Evolutionary conservation across 2,797 vertebrate genomes (phyloP).

Genomic region (Eurystomus glaucurus): DNA sequence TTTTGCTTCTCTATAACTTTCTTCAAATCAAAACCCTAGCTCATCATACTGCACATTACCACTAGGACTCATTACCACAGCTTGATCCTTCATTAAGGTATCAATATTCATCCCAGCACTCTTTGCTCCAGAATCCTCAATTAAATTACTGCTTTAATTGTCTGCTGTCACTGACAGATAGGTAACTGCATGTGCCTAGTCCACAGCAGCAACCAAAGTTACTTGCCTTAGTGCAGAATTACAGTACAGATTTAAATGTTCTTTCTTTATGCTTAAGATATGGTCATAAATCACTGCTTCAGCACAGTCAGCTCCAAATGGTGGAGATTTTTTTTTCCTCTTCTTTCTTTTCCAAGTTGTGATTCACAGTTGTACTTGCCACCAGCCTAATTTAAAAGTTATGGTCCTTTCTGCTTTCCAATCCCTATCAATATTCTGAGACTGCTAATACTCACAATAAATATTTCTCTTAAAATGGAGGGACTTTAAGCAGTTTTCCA

Average conservation of each 20-base stretch:
- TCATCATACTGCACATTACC: constrained; percentile 32
- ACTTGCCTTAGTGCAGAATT: neutral
- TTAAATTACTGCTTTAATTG: constrained; percentile 74
- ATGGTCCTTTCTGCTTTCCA: neutral
- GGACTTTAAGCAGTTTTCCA: neutral
- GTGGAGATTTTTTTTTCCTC: neutral
- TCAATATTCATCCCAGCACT: constrained; percentile 68
- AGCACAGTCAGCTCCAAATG: neutral
- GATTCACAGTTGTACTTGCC: neutral
- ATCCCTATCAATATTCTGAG: neutral
- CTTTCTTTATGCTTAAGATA: constrained; percentile 4
- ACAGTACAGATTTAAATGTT: neutral
- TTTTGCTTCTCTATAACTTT: constrained; percentile 25
- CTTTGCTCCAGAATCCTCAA: constrained; percentile 57
- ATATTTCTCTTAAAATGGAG: neutral
- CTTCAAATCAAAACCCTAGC: constrained; percentile 7
- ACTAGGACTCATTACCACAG: constrained; percentile 59
- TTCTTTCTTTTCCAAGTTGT: neutral
- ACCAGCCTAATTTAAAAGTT: neutral
- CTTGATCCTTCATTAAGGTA: constrained; percentile 67
- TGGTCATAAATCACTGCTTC: constrained; percentile 1
- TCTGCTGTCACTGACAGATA: constrained; percentile 61
- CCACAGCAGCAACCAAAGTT: constrained; percentile 1
- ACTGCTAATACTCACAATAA: neutral
- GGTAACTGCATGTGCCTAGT: neutral